A percentile compares a stretch with the other conserved stretches of the same genome.
Evolutionary conservation across 2,797 vertebrate species (phyloP).

Genomic region (Zonotrichia albicollis): DNA sequence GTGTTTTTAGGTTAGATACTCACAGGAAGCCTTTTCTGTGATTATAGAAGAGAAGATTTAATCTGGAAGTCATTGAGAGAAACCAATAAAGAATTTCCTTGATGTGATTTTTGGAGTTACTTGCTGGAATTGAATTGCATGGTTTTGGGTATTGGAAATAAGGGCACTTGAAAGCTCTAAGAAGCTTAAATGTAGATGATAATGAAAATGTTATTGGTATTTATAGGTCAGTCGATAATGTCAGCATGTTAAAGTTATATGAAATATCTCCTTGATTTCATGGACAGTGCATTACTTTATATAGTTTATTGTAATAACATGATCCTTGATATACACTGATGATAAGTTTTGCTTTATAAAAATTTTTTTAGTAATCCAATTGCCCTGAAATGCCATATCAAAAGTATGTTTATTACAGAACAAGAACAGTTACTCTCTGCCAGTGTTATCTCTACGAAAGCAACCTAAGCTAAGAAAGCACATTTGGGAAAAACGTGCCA

Average conservation of each 20-base stretch:
- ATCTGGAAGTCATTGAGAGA: constrained; percentile 53
- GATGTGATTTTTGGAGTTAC: constrained; percentile 35
- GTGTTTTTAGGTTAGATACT: constrained; percentile 5
- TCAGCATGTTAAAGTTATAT: background rate
- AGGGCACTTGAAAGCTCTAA: constrained; percentile 13
- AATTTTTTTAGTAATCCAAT: background rate
- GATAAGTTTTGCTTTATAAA: background rate
- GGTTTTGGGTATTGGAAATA: background rate
- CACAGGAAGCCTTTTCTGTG: background rate
- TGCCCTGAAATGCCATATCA: constrained; percentile 11
- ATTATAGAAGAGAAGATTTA: constrained; percentile 9
- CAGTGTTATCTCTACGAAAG: background rate
- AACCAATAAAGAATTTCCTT: constrained; percentile 46
- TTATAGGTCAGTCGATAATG: background rate
- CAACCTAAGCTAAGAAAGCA: background rate
- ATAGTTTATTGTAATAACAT: background rate
- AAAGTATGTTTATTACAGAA: background rate
- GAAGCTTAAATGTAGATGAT: background rate
- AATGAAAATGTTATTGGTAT: background rate
- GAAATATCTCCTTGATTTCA: constrained; percentile 20
- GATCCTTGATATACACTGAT: background rate
- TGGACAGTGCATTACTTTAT: background rate
- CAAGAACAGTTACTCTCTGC: background rate
- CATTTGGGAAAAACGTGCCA: background rate
- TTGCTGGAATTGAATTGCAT: background rate